Conservation (phyloP, 2,113 vertebrate genomes). For the Chloroceryle aenea region DNA sequence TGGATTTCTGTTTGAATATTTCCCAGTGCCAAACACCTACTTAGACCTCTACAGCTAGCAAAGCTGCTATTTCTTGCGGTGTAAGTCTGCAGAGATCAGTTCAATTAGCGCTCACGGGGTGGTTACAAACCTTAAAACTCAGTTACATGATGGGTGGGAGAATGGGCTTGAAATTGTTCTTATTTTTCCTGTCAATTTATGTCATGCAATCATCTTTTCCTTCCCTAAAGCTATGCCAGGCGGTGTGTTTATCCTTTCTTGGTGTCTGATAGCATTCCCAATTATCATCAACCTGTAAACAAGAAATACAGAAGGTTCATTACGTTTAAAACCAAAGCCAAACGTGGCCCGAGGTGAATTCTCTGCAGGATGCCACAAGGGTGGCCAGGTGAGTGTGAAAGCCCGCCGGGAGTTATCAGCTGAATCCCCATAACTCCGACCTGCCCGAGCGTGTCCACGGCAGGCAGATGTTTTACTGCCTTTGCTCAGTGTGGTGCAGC, state of each 20-base stretch:
- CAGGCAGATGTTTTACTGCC: slow-evolving; percentile 19
- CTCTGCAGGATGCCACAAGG: background rate
- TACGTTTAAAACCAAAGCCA: background rate
- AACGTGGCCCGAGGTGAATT: background rate
- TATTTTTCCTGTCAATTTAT: slow-evolving; percentile 25
- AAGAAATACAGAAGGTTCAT: background rate
- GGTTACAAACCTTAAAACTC: slow-evolving; percentile 9
- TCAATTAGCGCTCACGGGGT: slow-evolving; percentile 42
- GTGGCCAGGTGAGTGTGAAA: background rate
- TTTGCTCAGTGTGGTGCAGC: background rate
- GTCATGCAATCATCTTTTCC: background rate
- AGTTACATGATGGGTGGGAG: background rate
- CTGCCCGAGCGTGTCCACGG: background rate
- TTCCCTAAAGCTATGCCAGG: background rate
- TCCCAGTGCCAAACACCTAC: background rate
- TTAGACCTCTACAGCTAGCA: background rate
- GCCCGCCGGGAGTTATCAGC: background rate
- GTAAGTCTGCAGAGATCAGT: background rate
- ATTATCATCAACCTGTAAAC: background rate
- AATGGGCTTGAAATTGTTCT: background rate
- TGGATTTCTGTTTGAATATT: background rate
- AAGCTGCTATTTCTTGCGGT: background rate
- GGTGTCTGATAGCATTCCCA: background rate
- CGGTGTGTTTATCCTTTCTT: background rate
- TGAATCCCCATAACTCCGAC: background rate